Evolutionary conservation across 2,888 invertebrate genomes (phyloP).

Genomic region (Synanthedon formicaeformis): DNA sequence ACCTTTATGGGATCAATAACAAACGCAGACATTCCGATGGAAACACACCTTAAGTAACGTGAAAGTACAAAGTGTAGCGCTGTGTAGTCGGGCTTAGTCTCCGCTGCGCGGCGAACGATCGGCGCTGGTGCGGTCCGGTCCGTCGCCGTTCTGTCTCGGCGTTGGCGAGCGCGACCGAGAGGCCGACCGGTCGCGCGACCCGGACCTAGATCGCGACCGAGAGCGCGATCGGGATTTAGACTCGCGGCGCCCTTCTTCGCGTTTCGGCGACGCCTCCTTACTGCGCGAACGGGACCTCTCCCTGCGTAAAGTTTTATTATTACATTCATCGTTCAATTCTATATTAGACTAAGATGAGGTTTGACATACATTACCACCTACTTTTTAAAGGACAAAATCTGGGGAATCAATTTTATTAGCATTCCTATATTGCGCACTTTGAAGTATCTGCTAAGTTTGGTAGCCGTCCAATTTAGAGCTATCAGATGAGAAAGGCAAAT

Average conservation of each 20-base stretch:
- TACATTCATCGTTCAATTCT: no score
- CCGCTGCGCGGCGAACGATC: constrained; percentile 61
- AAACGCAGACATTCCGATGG: not conserved
- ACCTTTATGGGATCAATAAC: no score
- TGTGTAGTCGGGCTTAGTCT: constrained; percentile 23
- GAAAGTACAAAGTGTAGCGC: not conserved
- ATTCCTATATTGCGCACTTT: no score
- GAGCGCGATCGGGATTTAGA: constrained; percentile 48
- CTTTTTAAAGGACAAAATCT: no score
- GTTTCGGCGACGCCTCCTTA: constrained; percentile 68
- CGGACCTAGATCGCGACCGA: constrained; percentile 31
- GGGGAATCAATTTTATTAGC: no score
- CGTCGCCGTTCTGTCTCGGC: constrained; percentile 52
- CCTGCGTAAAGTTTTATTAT: constrained; percentile 33
- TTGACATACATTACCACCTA: no score
- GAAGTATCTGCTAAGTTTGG: no score
- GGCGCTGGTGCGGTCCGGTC: constrained; percentile 33
- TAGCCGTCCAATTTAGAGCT: no score
- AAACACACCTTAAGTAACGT: constrained; percentile 4
- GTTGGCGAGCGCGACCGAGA: constrained; percentile 39
- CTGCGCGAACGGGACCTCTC: constrained; percentile 78
- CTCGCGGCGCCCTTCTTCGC: constrained; percentile 46
- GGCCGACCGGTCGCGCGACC: constrained; percentile 37
- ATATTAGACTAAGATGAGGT: no score
- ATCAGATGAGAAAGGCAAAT: no score